Percentiles rank a stretch among this genome's conserved stretches.
Conservation (phyloP, 1,140 invertebrate genomes). For the Trissolcus basalis region DNA sequence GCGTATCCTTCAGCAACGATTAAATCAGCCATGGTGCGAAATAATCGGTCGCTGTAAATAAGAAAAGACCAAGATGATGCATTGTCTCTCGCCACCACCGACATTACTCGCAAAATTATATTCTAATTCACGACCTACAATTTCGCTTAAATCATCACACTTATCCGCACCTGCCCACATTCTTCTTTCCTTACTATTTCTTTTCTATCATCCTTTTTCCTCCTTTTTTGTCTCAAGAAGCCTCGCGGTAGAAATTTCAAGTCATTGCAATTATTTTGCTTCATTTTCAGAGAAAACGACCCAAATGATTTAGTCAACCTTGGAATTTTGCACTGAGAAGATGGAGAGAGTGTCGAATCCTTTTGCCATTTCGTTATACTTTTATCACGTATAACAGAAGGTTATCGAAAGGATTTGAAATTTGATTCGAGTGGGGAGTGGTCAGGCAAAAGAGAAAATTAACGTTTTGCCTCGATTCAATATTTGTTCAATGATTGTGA, state of each 20-base stretch:
- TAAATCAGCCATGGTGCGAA: slow-evolving; percentile 93
- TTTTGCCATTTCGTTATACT: slow-evolving; percentile 28
- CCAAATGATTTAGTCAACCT: slow-evolving; percentile 42
- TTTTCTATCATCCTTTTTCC: slow-evolving; percentile 8
- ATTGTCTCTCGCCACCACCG: slow-evolving; percentile 7
- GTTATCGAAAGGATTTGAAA: slow-evolving; percentile 5
- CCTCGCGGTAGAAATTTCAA: no score
- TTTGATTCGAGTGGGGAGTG: slow-evolving; percentile 1
- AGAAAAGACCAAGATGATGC: slow-evolving; percentile 28
- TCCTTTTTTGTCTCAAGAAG: not conserved
- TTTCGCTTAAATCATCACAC: slow-evolving; percentile 35
- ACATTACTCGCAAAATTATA: slow-evolving; percentile 13
- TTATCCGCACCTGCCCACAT: slow-evolving; percentile 35
- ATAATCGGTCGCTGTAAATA: slow-evolving; percentile 89
- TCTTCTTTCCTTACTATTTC: slow-evolving; percentile 25
- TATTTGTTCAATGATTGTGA: no score
- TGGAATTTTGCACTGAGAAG: slow-evolving; percentile 6
- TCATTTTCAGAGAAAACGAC: slow-evolving; percentile 38
- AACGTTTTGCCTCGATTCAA: no score
- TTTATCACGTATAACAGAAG: slow-evolving; percentile 8
- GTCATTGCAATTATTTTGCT: slow-evolving; percentile 8
- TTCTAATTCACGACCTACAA: slow-evolving; percentile 47
- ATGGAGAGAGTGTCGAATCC: slow-evolving; percentile 19
- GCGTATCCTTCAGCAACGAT: slow-evolving; percentile 93
- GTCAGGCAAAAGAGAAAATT: slow-evolving; percentile 4